Percentiles rank a stretch among this genome's conserved stretches.
Conservation (phyloP, 2,113 vertebrate genomes). For the Channa argus region DNA sequence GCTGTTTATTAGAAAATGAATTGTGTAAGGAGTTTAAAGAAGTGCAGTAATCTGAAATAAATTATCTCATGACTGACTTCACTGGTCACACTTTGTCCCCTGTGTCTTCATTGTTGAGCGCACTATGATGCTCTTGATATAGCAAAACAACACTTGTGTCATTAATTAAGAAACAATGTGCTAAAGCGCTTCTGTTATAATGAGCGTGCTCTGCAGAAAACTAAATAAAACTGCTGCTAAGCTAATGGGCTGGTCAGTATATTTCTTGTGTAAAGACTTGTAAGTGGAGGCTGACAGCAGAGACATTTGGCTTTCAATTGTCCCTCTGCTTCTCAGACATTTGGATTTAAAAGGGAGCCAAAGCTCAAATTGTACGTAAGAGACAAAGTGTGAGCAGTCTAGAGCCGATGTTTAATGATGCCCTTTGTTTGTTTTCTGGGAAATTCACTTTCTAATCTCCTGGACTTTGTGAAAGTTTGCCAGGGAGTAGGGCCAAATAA, state of each 20-base stretch:
- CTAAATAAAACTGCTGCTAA: constrained; percentile 14
- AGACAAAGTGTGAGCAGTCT: constrained; percentile 63
- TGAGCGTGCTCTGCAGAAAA: constrained; percentile 27
- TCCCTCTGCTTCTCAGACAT: constrained; percentile 41
- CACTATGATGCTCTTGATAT: constrained; percentile 40
- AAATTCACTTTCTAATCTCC: constrained; percentile 79
- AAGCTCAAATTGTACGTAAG: constrained; percentile 74
- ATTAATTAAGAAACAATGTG: constrained; percentile 51
- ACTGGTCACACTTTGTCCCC: constrained; percentile 23
- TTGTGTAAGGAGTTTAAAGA: constrained; percentile 20
- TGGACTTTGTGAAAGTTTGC: constrained; percentile 66
- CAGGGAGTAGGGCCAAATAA: constrained; percentile 68
- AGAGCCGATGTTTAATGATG: constrained; percentile 65
- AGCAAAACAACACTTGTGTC: constrained; percentile 29
- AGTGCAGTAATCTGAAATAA: constrained; percentile 38
- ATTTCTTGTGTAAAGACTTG: constrained; percentile 36
- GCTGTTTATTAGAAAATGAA: constrained; percentile 20
- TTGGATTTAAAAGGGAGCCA: constrained; percentile 57
- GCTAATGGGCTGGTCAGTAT: constrained; percentile 36
- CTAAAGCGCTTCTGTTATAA: constrained; percentile 35
- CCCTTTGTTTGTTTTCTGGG: constrained; percentile 78
- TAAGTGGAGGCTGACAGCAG: constrained; percentile 34
- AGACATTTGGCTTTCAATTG: constrained; percentile 63
- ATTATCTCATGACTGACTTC: constrained; percentile 39
- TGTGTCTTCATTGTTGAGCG: constrained; percentile 22